Evolutionary conservation across 2,888 invertebrate species (phyloP), one percentile per base, ranked within the genome.

Genomic region (Clistopyga incitator): DNA sequence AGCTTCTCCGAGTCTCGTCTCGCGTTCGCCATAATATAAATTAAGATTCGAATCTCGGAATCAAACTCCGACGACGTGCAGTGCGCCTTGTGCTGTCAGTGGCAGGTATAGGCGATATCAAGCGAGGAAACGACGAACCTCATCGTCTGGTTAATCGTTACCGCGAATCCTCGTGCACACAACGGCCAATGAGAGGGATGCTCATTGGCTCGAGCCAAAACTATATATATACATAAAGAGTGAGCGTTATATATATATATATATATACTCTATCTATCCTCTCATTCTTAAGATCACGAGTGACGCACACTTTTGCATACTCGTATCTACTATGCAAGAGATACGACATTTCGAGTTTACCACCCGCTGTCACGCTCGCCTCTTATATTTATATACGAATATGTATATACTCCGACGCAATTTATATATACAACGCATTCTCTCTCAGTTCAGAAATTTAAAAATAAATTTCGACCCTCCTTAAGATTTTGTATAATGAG

Each of bases 1-100:
- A 72, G 25, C 61, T 42, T 34, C 64, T 23, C 34, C 59, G 23
- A 13, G 18, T 67, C 72, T 67, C 71, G 50, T 71, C 76, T 67
- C 72, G 52, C 70, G 45, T 23, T 71, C 80, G 71, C 50, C 70
- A 52, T 74, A 61, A 80, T 77, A 80, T 76, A 80, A 80, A 83
- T 83, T 83, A 77, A 86, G 87, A 87, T 87, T 87, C 78, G 84
- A 76, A 87, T 87, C 86, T 85, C 81, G 79, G 79, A 86, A 86
- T 84, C 68, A 84, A 82, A 84, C 74, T 59, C 56, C 76, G 47
- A 54, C 59, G 72, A 65, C 61, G 13, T 42, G 38, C 23, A 18
- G 45, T n/a, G 56, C 47, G 23, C 10, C 13, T 18, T 54, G 42
- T 59, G 50, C 50, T 65, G 64, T 64, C 71, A 70, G 67, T 71